phyloP scores from a whole-genome alignment of 2,113 vertebrate species.

The Apodemus sylvaticus region DNA sequence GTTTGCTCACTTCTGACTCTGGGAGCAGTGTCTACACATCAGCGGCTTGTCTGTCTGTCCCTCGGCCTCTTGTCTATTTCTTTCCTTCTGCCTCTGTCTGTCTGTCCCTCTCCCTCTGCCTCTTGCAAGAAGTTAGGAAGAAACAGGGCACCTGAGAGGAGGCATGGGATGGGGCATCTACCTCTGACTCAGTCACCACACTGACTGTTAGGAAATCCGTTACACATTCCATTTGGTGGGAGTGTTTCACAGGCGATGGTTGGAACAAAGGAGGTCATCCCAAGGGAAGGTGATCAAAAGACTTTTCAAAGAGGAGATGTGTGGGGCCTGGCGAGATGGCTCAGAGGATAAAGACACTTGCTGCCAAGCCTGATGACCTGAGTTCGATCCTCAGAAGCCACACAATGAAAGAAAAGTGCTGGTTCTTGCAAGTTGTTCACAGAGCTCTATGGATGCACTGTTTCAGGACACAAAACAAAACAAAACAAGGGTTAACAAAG shows the following conservation, averaged over 20 bases:
- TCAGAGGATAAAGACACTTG: no score
- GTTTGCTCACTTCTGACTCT: no score
- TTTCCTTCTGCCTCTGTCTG: not conserved
- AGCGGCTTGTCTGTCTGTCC: not conserved
- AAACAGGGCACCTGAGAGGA: not conserved
- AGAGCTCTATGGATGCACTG: not conserved
- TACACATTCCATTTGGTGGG: not conserved
- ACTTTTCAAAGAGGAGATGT: not conserved
- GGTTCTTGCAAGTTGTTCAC: not conserved
- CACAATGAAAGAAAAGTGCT: not conserved
- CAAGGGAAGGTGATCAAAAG: no score
- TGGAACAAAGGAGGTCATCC: not conserved
- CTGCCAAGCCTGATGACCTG: not conserved
- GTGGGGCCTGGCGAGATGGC: not conserved
- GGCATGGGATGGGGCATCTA: fast-evolving
- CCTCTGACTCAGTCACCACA: fast-evolving
- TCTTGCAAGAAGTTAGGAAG: not conserved
- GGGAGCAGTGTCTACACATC: not conserved
- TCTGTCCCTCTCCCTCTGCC: not conserved
- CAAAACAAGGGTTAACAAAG: not conserved
- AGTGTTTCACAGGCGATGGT: not conserved
- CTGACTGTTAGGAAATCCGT: not conserved
- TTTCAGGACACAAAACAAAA: not conserved
- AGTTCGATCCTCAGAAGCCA: not conserved
- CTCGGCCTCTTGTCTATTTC: no score